A percentile compares a stretch with the other conserved stretches of the same genome.
These are phyloP conservation scores for Etheostoma perlongum DNA, from an alignment of 2,797 vertebrate species.

Conservation along the genomic window DNA sequence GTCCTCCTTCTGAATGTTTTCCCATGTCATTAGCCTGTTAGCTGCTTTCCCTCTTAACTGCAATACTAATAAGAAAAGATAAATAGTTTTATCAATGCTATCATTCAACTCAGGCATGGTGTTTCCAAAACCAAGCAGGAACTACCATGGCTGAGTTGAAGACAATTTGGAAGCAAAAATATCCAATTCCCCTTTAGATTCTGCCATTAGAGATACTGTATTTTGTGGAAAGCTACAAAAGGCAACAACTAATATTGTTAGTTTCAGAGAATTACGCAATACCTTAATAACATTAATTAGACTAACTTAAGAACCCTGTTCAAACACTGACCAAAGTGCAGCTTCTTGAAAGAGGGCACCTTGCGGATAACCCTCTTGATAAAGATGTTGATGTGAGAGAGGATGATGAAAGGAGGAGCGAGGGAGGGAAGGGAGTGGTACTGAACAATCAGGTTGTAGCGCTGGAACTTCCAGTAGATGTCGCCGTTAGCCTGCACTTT, in stretches of 20 bases:
- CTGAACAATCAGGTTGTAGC: constrained; percentile 91
- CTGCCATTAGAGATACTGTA: too few relatives aligned
- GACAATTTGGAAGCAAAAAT: background rate
- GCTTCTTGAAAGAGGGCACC: constrained; percentile 78
- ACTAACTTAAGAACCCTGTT: background rate
- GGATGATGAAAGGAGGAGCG: constrained; percentile 91
- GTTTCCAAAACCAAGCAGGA: background rate
- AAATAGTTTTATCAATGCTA: background rate
- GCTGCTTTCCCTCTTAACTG: constrained; percentile 76
- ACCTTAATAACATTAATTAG: background rate
- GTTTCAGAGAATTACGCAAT: too few relatives aligned
- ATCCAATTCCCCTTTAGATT: too few relatives aligned
- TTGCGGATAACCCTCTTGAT: constrained; percentile 82
- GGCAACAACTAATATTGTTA: too few relatives aligned
- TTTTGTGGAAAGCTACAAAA: too few relatives aligned
- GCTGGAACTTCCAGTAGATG: constrained; percentile 94
- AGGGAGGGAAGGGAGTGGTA: constrained; percentile 90
- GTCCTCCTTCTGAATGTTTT: constrained; percentile 91
- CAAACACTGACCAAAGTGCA: constrained; percentile 88
- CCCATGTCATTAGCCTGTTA: constrained; percentile 88
- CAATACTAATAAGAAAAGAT: constrained; percentile 74
- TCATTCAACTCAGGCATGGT: background rate
- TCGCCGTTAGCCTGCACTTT: constrained; percentile 93
- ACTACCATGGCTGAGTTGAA: background rate
- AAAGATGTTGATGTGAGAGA: constrained; percentile 90